Percentiles rank a stretch among this genome's conserved stretches.
Conservation (phyloP, 1,140 invertebrate genomes). For the Macrostomum lignano region DNA sequence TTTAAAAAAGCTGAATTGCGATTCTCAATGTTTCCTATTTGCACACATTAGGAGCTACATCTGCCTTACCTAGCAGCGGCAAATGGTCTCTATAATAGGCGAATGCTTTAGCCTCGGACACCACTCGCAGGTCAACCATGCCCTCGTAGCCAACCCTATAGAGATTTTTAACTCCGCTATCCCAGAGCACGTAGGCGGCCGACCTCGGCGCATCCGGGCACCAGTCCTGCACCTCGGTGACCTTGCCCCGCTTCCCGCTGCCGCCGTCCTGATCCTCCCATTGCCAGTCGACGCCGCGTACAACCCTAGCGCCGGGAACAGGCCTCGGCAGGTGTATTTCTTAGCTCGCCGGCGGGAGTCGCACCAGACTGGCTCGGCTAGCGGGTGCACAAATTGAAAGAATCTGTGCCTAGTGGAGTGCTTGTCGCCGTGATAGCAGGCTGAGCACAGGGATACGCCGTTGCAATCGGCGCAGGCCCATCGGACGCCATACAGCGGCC, state of each 20-base stretch:
- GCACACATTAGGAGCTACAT: no score
- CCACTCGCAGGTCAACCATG: conserved; percentile 79
- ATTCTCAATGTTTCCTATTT: no score
- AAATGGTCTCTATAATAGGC: conserved; percentile 81
- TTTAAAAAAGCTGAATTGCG: no score
- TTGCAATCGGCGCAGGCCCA: no score
- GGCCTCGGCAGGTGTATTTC: conserved; percentile 60
- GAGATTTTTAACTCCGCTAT: conserved; percentile 81
- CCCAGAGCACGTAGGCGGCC: conserved; percentile 89
- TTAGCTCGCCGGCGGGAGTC: conserved; percentile 73
- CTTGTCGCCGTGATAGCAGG: no score
- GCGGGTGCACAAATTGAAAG: background rate
- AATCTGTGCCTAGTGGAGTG: no score
- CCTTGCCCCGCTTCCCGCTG: conserved; percentile 64
- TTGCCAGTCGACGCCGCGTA: conserved; percentile 46
- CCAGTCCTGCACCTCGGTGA: conserved; percentile 84
- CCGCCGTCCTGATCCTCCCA: conserved; percentile 90
- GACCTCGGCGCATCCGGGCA: conserved; percentile 70
- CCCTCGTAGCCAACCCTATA: conserved; percentile 88
- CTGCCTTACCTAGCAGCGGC: conserved; percentile 43
- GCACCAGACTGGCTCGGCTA: conserved; percentile 36
- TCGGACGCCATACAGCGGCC: no score
- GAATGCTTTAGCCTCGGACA: conserved; percentile 81
- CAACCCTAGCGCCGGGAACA: conserved; percentile 52
- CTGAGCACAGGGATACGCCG: no score